Percentiles rank a stretch among this genome's conserved stretches.
Conservation (phyloP, 2,888 invertebrate species). For the Dryobota labecula region DNA sequence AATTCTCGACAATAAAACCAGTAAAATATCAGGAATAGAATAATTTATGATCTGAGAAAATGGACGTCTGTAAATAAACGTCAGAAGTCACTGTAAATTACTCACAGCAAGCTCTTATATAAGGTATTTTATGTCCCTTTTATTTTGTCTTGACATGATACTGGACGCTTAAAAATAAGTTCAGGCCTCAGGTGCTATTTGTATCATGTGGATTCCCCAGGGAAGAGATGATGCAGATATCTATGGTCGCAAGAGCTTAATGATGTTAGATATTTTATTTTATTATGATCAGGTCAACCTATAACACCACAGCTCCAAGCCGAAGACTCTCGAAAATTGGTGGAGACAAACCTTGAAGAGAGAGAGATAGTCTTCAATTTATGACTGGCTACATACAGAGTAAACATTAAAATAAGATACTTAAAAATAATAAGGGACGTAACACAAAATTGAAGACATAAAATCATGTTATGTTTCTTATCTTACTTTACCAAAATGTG, state of each 20-base stretch:
- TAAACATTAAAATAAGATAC: no score
- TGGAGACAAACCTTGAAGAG: not conserved
- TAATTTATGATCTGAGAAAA: slow-evolving; percentile 54
- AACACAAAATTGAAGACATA: not conserved
- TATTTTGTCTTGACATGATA: slow-evolving; percentile 27
- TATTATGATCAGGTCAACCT: not conserved
- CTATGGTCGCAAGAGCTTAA: not conserved
- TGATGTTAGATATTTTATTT: no score
- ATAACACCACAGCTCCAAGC: not conserved
- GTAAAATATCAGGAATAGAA: slow-evolving; percentile 54
- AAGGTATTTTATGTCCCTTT: slow-evolving; percentile 49
- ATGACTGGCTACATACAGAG: no score
- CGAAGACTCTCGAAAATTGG: not conserved
- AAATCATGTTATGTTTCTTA: not conserved
- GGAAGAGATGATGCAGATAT: not conserved
- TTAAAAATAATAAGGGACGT: not conserved
- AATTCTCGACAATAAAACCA: slow-evolving; percentile 42
- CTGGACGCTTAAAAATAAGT: slow-evolving; percentile 26
- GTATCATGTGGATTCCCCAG: not conserved
- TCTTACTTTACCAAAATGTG: not conserved
- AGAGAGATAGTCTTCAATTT: not conserved
- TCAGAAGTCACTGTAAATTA: slow-evolving; percentile 43
- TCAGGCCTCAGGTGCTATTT: slow-evolving; percentile 1
- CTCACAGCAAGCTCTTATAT: slow-evolving; percentile 19
- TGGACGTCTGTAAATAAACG: slow-evolving; percentile 50